Conservation (phyloP, 2,797 vertebrate genomes). For the Enteromius viviparus region DNA sequence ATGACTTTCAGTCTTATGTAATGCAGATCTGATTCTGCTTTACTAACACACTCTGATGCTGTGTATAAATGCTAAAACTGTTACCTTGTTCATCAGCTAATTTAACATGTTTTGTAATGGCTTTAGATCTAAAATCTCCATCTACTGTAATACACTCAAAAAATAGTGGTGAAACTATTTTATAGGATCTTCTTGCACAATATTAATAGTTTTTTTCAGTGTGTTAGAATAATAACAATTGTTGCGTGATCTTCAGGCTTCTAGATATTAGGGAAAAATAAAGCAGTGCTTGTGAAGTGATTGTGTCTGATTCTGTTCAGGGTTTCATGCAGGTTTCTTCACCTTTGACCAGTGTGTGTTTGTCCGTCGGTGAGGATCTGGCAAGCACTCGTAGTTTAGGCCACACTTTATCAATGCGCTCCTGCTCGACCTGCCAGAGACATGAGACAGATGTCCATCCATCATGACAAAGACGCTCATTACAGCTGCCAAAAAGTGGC, state of each 20-base stretch:
- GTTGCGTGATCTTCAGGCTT: neutral
- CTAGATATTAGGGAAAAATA: neutral
- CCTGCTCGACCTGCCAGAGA: conserved; percentile 81
- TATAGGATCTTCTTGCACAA: neutral
- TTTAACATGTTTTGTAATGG: neutral
- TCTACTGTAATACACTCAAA: neutral
- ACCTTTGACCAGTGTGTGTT: conserved; percentile 90
- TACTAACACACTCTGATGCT: neutral
- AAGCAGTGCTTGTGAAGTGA: neutral
- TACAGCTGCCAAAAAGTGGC: neutral
- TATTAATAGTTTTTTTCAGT: neutral
- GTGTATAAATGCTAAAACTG: neutral
- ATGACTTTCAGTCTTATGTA: neutral
- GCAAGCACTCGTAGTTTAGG: conserved; percentile 86
- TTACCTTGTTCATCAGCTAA: neutral
- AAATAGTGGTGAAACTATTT: neutral
- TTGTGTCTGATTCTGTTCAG: neutral
- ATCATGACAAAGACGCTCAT: neutral
- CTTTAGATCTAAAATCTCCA: neutral
- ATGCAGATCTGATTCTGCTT: neutral
- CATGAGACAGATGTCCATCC: neutral
- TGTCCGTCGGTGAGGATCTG: conserved; percentile 85
- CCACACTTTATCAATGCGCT: conserved; percentile 90
- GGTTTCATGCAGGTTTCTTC: neutral
- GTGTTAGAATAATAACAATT: neutral